These are phyloP conservation scores for Nycticebus coucang DNA, from an alignment of 2,113 vertebrate genomes.

Conservation along the genomic window DNA sequence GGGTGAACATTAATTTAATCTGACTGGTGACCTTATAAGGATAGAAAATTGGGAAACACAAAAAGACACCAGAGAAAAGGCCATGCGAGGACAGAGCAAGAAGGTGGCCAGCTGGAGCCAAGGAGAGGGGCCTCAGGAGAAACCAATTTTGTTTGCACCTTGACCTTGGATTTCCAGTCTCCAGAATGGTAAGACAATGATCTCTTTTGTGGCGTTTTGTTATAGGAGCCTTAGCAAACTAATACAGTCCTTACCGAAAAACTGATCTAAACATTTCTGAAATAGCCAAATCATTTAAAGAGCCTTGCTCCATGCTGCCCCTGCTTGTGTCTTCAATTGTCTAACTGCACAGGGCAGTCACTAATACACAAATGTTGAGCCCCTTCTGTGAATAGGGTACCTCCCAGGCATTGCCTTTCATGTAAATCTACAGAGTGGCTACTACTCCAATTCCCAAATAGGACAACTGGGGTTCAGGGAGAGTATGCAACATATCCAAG, in stretches of 20 bases:
- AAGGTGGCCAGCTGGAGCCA: not conserved
- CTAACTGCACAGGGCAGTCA: not conserved
- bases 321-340: not conserved
- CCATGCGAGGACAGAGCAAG: not conserved
- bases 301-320: not conserved
- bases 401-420: not conserved
- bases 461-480: not conserved
- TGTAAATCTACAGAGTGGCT: not conserved
- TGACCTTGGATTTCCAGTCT: not conserved
- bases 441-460: not conserved
- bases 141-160: not conserved
- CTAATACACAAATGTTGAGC: not conserved
- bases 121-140: not conserved
- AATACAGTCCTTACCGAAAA: not conserved
- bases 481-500: not conserved
- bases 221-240: not conserved
- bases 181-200: not conserved
- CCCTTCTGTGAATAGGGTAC: not conserved
- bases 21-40: not conserved
- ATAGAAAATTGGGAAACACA: not conserved
- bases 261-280: not conserved
- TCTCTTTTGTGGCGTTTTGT: not conserved
- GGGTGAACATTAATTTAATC: not conserved
- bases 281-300: not conserved
- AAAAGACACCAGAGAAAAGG: not conserved